These are phyloP conservation scores for Thecocarcelia acutangulata DNA, from an alignment of 2,888 invertebrate species.

Conservation along the genomic window DNA sequence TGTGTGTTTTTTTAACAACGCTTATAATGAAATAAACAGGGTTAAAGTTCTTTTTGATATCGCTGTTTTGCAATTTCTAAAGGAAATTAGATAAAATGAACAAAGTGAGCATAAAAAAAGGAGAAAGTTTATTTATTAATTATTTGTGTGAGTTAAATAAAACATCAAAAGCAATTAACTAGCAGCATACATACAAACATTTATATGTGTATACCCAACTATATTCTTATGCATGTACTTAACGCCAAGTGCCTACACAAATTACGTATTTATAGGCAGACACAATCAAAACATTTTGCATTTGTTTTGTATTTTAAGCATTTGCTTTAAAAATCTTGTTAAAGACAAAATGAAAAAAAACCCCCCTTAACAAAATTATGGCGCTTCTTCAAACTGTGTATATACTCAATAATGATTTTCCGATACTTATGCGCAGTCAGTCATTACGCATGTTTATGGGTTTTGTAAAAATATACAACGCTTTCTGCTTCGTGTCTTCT, in stretches of 20 bases:
- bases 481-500: slow-evolving; percentile 36
- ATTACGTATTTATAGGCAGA: no score
- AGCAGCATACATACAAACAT: no score
- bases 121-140: no score
- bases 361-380: slow-evolving; percentile 37
- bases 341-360: not conserved
- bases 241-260: no score
- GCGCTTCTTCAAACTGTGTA: slow-evolving; percentile 51
- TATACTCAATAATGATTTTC: slow-evolving; percentile 76
- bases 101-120: no score
- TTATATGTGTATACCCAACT: no score
- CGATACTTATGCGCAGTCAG: slow-evolving; percentile 80
- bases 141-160: no score
- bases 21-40: slow-evolving; percentile 41
- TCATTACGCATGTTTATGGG: slow-evolving; percentile 81
- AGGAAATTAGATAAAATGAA: slow-evolving; percentile 7
- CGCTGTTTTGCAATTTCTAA: slow-evolving; percentile 11
- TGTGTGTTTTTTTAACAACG: slow-evolving; percentile 38
- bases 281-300: no score
- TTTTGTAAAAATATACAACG: slow-evolving; percentile 70
- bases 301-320: not conserved
- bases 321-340: not conserved
- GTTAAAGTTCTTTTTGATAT: slow-evolving; percentile 17
- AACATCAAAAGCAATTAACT: no score
- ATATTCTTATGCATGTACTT: no score